These are phyloP conservation scores for Pachypanchax playfairii DNA, from an alignment of 2,113 vertebrate genomes.

Conservation along the genomic window DNA sequence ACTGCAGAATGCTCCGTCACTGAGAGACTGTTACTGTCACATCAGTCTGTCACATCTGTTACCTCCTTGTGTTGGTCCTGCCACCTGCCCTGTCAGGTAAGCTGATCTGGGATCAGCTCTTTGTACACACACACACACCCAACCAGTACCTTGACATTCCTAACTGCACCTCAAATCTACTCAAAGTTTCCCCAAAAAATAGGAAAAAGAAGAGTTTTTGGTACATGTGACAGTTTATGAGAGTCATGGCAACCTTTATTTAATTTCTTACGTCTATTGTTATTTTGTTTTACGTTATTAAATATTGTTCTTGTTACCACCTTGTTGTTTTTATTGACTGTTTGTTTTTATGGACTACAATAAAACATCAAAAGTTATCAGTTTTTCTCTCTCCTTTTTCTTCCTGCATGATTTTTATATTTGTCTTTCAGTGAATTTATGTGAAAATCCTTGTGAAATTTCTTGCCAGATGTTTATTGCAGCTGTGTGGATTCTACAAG, in stretches of 20 bases:
- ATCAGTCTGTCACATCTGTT: conserved; percentile 49
- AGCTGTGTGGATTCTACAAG: neutral
- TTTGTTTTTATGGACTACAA: conserved; percentile 76
- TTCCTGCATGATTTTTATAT: neutral
- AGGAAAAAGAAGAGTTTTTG: conserved; percentile 47
- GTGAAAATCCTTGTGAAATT: neutral
- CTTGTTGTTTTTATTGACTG: conserved; percentile 73
- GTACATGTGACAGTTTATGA: conserved; percentile 53
- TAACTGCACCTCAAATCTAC: conserved; percentile 46
- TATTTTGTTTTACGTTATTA: conserved; percentile 69
- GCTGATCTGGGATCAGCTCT: conserved; percentile 46
- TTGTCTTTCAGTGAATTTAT: neutral
- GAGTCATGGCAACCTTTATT: conserved; percentile 67
- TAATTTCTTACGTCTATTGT: conserved; percentile 72
- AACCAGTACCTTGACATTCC: conserved; percentile 73
- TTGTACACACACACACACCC: conserved; percentile 20
- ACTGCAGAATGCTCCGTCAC: conserved; percentile 53
- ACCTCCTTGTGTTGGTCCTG: conserved; percentile 21
- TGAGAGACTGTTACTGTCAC: conserved; percentile 46
- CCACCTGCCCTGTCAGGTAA: conserved; percentile 33
- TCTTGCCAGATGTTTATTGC: neutral
- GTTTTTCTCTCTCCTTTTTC: neutral
- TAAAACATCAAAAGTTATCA: conserved; percentile 68
- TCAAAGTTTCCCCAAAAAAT: conserved; percentile 31
- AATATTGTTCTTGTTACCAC: conserved; percentile 67